Percentiles rank a stretch among this genome's conserved stretches.
These are phyloP conservation scores for Drosophila histrio DNA, from an alignment of 2,888 invertebrate species.

Conservation along the genomic window DNA sequence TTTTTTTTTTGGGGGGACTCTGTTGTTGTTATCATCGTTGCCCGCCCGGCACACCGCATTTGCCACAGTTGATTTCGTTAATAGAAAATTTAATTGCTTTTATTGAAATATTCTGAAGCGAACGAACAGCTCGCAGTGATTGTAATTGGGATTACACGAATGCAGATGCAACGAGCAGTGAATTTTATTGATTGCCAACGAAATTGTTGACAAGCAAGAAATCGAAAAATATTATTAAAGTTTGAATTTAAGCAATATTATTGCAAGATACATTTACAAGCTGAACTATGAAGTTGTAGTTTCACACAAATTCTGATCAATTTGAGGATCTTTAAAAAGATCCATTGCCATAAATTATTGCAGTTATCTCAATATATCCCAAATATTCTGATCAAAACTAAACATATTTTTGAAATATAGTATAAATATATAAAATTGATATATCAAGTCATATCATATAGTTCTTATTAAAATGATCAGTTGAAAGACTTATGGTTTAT, in stretches of 20 bases:
- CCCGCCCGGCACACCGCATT: conserved; percentile 14
- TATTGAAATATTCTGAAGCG: conserved; percentile 63
- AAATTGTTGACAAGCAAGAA: conserved; percentile 21
- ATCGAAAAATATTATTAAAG: conserved; percentile 16
- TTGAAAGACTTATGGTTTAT: too few relatives aligned
- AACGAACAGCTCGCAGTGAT: conserved; percentile 26
- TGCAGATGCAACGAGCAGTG: conserved; percentile 35
- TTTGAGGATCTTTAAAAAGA: too few relatives aligned
- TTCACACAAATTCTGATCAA: background rate
- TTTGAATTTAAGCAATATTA: background rate
- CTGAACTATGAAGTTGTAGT: background rate
- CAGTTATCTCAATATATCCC: too few relatives aligned
- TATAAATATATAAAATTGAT: too few relatives aligned
- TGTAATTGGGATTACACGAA: conserved; percentile 60
- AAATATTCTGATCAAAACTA: too few relatives aligned
- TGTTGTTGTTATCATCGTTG: conserved; percentile 24
- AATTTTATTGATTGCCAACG: conserved; percentile 52
- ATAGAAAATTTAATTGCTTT: conserved; percentile 79
- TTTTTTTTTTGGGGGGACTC: conserved; percentile 24
- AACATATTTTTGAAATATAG: too few relatives aligned
- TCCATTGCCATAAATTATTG: too few relatives aligned
- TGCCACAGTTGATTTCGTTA: conserved; percentile 35
- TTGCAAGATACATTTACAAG: background rate
- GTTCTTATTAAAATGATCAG: too few relatives aligned
- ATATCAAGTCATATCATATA: too few relatives aligned